Evolutionary conservation across 1,140 invertebrate species (phyloP).

Genomic region (Euura lappo): DNA sequence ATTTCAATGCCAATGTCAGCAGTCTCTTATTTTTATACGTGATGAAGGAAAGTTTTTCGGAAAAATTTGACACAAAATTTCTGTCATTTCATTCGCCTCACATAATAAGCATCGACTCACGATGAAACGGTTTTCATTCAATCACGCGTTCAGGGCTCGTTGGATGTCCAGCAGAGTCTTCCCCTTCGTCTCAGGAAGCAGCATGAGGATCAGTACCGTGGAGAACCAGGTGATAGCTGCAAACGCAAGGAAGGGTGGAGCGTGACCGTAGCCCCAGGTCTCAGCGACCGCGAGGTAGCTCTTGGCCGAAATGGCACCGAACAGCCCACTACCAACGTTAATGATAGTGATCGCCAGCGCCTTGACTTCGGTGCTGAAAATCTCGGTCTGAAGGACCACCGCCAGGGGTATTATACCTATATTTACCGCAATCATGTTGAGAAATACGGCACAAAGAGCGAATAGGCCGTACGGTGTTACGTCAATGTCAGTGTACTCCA

Average conservation of each 20-base stretch:
- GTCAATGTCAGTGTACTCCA: conserved; percentile 42
- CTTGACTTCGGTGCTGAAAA: conserved; percentile 73
- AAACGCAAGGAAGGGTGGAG: conserved; percentile 74
- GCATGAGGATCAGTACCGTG: conserved; percentile 65
- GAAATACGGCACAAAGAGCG: conserved; percentile 65
- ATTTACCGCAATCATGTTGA: conserved; percentile 71
- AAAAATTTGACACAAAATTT: too few species aligned
- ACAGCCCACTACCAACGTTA: conserved; percentile 70
- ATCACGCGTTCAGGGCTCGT: conserved; percentile 16
- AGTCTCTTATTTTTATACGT: too few species aligned
- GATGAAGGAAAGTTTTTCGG: too few species aligned
- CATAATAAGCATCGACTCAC: too few species aligned
- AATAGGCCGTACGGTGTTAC: conserved; percentile 57
- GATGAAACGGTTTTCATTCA: too few species aligned
- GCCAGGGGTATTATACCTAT: conserved; percentile 73
- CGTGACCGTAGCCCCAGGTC: conserved; percentile 65
- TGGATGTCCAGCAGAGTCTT: conserved; percentile 66
- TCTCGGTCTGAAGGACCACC: conserved; percentile 72
- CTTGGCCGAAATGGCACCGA: conserved; percentile 73
- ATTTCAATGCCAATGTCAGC: too few species aligned
- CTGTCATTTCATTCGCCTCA: too few species aligned
- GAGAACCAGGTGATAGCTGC: conserved; percentile 54
- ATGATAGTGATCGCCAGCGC: conserved; percentile 70
- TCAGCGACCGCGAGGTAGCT: conserved; percentile 69
- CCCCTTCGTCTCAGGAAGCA: conserved; percentile 81